Conservation (phyloP, 1,140 invertebrate genomes). For the Euglossa dilemma region DNA sequence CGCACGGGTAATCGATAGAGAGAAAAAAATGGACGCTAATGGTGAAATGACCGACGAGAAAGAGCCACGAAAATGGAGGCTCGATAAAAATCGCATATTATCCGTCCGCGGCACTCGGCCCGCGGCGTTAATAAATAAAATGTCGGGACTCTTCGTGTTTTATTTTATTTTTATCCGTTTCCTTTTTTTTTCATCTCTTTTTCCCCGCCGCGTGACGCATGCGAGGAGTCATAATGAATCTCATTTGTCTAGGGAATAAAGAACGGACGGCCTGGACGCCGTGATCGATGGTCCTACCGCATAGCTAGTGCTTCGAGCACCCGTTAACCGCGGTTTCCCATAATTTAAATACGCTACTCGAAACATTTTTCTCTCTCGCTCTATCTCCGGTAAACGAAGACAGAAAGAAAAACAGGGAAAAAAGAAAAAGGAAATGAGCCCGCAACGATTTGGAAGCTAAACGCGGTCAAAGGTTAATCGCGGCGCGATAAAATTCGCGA, state of each 20-base stretch:
- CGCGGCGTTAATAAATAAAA: conserved; percentile 64
- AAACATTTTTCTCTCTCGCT: conserved; percentile 26
- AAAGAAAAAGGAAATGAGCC: not conserved
- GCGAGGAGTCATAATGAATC: conserved; percentile 65
- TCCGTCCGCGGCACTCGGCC: conserved; percentile 26
- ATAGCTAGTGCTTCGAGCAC: conserved; percentile 50
- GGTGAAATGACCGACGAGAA: conserved; percentile 26
- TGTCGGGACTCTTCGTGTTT: not conserved
- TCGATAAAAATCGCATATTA: conserved; percentile 61
- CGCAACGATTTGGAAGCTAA: not conserved
- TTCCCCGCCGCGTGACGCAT: conserved; percentile 26
- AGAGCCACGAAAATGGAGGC: conserved; percentile 55
- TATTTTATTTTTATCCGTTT: not conserved
- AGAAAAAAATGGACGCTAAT: not conserved
- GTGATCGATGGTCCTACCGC: conserved; percentile 61
- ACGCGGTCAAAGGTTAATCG: not conserved
- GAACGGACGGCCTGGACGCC: conserved; percentile 51
- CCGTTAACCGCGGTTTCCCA: conserved; percentile 57
- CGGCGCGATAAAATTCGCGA: not conserved
- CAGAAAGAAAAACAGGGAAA: not conserved
- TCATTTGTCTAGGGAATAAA: conserved; percentile 66
- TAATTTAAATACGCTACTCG: conserved; percentile 64
- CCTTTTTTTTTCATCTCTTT: conserved; percentile 20
- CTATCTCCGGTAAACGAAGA: not conserved
- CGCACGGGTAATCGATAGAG: not conserved